These are phyloP conservation scores for Drosophila grimshawi DNA, from an alignment of 1,140 invertebrate species.

Conservation along the genomic window DNA sequence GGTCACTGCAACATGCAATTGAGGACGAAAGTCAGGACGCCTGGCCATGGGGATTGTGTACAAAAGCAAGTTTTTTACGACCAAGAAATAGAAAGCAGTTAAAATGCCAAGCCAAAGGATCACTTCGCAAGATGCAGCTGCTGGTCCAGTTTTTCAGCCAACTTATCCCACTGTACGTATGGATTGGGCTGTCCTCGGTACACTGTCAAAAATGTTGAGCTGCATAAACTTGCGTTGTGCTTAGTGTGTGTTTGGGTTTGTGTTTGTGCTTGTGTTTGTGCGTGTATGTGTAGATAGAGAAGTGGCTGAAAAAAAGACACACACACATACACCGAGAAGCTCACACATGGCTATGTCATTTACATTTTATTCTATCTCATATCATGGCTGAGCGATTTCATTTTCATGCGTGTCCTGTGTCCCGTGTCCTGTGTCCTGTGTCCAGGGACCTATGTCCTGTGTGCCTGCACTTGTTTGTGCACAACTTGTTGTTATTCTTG, in stretches of 20 bases:
- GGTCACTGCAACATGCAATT: conserved; percentile 57
- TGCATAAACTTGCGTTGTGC: conserved; percentile 26
- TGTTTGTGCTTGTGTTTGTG: conserved; percentile 1
- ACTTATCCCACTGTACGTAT: conserved; percentile 33
- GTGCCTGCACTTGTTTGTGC: conserved; percentile 54
- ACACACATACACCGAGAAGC: neutral
- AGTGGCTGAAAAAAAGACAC: neutral
- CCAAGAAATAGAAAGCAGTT: conserved; percentile 45
- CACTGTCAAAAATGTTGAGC: conserved; percentile 71
- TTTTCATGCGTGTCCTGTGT: conserved; percentile 56
- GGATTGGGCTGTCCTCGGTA: conserved; percentile 7
- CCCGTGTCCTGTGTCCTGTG: conserved; percentile 36
- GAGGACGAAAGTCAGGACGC: conserved; percentile 52
- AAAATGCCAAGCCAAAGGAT: conserved; percentile 63
- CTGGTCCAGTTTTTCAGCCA: conserved; percentile 9
- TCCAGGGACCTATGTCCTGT: conserved; percentile 44
- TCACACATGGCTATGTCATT: conserved; percentile 25
- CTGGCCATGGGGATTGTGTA: conserved; percentile 44
- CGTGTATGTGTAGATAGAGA: neutral
- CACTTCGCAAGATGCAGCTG: conserved; percentile 63
- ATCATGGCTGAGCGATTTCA: conserved; percentile 56
- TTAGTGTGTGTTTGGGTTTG: neutral
- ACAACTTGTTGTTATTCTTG: conserved; percentile 54
- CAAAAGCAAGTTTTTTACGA: conserved; percentile 46
- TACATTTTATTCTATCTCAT: conserved; percentile 67